Base-by-base conservation (phyloP, 2,113 vertebrate genomes). In the Cinclus mexicanus region DNA sequence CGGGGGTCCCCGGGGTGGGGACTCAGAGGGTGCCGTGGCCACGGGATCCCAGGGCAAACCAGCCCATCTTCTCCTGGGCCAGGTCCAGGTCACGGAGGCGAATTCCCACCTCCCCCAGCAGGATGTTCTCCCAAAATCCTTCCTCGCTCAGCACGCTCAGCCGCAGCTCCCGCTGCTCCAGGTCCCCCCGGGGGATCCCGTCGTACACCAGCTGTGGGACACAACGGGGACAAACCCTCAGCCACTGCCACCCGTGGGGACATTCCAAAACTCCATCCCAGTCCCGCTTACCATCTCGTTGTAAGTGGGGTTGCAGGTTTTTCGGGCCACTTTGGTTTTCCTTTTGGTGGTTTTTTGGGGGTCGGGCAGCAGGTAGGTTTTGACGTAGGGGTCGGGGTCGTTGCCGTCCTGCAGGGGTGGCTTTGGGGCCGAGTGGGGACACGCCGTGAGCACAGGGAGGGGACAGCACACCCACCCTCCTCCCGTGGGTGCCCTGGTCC, bases 231-330 rank as follows among this genome's bases (percentile, higher is more conserved):
- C 35, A 50, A 44, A 55, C 8, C 7, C n/a, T 94, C 67, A 94
- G 57, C 3, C 28, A 3, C 0, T 1, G 39, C 7, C 10, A 16
- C 15, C 12, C 18, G 0, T 1, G 3, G 7, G 3, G 2, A 4
- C 2, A 4, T 22, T 26, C 14, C 15, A 2, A 3, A 20, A 37
- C 35, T 1, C 44, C 9, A 2, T 3, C 20, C 28, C 44, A 0
- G 2, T 0, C 33, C 98, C 98, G 98, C 98, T 9, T 41, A 99
- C 99, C 99, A 99, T 99, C 97, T 99, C 99, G 18, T 99, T 99
- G 97, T 99, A 99, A 47, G 99, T 99, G 68, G 99, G 99, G 97
- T 99, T 99, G 97, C 99, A 99, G 69, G 99, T 99, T 97, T 99
- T 99, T 14, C 99, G 98, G 10, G 99, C 99, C 20, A 99, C 98